phyloP scores from a whole-genome alignment of 2,888 invertebrate species.

The Luffia ferchaultella region DNA sequence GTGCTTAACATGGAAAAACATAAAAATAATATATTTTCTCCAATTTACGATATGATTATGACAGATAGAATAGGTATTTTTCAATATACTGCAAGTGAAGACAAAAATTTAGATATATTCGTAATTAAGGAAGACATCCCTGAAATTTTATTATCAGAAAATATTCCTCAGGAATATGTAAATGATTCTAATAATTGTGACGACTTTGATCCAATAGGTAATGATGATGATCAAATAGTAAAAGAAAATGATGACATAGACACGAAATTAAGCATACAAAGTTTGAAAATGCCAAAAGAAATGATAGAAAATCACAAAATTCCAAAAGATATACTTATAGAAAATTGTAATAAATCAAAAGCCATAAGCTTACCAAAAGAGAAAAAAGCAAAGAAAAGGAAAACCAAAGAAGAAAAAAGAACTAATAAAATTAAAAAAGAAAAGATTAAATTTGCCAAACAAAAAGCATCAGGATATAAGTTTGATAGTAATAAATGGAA shows the following conservation, averaged over 20 bases:
- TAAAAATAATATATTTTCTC: neutral
- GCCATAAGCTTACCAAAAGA: too few relatives aligned
- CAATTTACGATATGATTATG: neutral
- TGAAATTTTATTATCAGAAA: neutral
- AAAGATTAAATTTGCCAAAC: neutral
- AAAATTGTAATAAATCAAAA: too few relatives aligned
- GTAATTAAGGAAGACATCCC: neutral
- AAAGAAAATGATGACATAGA: neutral
- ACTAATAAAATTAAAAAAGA: neutral
- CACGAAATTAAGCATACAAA: neutral
- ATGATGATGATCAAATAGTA: neutral
- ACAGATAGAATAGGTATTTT: neutral
- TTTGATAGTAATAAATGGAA: slow-evolving; percentile 1
- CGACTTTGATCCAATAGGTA: neutral
- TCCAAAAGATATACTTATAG: too few relatives aligned
- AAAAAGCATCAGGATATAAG: neutral
- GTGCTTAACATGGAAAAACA: neutral
- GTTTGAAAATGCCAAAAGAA: neutral
- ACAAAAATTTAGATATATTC: neutral
- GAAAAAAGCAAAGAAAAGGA: too few relatives aligned
- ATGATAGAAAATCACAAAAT: neutral
- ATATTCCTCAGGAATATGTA: neutral
- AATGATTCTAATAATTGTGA: neutral
- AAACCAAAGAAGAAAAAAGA: neutral
- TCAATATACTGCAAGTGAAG: neutral